Evolutionary conservation across 2,113 vertebrate genomes (phyloP).

Genomic region (Porphyrio hochstetteri): DNA sequence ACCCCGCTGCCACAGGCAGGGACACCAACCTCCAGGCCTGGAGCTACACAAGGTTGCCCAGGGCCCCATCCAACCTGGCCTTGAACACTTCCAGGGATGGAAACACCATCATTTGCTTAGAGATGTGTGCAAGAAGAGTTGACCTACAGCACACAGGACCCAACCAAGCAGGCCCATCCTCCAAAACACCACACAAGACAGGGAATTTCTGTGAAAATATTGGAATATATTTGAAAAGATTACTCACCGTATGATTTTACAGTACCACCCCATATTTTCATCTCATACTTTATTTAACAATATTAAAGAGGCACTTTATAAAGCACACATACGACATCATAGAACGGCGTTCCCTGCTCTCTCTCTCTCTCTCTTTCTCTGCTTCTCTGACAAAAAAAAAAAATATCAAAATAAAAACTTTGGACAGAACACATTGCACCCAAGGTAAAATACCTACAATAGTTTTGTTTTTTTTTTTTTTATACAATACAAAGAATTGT

Average conservation of each 20-base stretch:
- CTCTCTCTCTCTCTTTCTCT: slow-evolving; percentile 82
- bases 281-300: slow-evolving; percentile 68
- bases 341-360: slow-evolving; percentile 79
- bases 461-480: slow-evolving; percentile 48
- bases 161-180: background rate
- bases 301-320: slow-evolving; percentile 84
- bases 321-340: slow-evolving; percentile 84
- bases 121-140: fast-evolving
- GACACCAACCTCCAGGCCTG: too few relatives aligned
- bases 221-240: slow-evolving; percentile 74
- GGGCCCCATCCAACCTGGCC: too few relatives aligned
- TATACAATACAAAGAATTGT: slow-evolving; percentile 83
- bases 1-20: too few relatives aligned
- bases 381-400: slow-evolving; percentile 77
- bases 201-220: slow-evolving; percentile 73
- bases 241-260: slow-evolving; percentile 48
- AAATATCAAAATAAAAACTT: slow-evolving; percentile 96
- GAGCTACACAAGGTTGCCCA: too few relatives aligned
- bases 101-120: background rate
- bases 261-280: slow-evolving; percentile 54
- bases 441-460: slow-evolving; percentile 89
- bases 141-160: background rate
- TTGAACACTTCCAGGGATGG: too few relatives aligned
- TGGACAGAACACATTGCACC: slow-evolving; percentile 90
- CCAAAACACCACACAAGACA: slow-evolving; percentile 13